Evolutionary conservation across 1,140 invertebrate genomes (phyloP), one percentile per base, ranked within the genome.

Genomic region (Drosophila sproati): DNA sequence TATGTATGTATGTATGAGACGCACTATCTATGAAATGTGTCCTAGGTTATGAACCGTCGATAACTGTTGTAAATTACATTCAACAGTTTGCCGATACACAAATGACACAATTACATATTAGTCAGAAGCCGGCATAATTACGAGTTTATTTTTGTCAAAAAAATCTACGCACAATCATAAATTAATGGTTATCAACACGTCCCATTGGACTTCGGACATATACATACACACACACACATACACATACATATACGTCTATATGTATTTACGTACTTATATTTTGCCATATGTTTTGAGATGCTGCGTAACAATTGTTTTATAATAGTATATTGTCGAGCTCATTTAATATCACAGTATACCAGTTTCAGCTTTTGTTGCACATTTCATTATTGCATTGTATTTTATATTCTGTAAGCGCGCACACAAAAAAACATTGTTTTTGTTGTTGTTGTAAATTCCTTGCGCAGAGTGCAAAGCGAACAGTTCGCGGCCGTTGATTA

Each of bases 361-460:
- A 57, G n/a, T 47, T 45, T 50, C 39, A 54, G 5, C 47, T 62
- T 39, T 37, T 37, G 43, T 70, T 64, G 39, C 72, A 68, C 51
- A 77, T 76, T 70, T 55, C 63, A 73, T 61, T 62, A 47, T 59
- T 78, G 52, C 20, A 20, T 20, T 20, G 20, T 20, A 20, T 20
- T 20, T 20, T 20, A 20, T 20, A 20, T 43, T 59, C 39, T 70
- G 37, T 67, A 48, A 45, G 56, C 61, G 47, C 60, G 61, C 54
- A 72, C 64, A 76, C 61, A 72, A 71, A 76, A 74, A 63, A 73
- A 72, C 72, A 82, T 72, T 88, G 77, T 83, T 88, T 83, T 78
- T 87, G 83, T 79, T 78, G 83, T 79, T 78, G 76, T 87, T 88
- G 83, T 83, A 87, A 83, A 89, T 87, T 89, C 85, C 80, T 80